phyloP scores from a whole-genome alignment of 2,113 vertebrate genomes.

The Pao palembangensis region DNA sequence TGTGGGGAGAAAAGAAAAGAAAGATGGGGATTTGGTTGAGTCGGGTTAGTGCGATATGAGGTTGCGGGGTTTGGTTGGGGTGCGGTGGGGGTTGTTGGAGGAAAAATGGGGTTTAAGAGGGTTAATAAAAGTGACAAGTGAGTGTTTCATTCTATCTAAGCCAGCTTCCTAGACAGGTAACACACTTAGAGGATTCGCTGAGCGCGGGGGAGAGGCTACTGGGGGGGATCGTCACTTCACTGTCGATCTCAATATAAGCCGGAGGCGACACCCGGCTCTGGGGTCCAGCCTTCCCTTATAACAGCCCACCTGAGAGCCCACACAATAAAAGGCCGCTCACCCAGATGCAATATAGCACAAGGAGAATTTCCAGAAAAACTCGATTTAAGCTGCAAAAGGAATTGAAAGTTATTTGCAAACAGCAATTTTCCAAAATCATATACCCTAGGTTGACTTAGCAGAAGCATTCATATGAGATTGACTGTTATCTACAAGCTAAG shows the following conservation, averaged over 20 bases:
- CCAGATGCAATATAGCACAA: constrained; percentile 63
- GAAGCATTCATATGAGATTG: constrained; percentile 66
- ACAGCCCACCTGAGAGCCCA: constrained; percentile 64
- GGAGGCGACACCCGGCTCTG: constrained; percentile 62
- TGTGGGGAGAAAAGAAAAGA: constrained; percentile 58
- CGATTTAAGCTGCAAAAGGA: constrained; percentile 60
- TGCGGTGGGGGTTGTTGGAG: not conserved
- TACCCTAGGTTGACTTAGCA: constrained; percentile 63
- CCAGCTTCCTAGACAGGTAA: constrained; percentile 69
- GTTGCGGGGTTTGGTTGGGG: constrained; percentile 38
- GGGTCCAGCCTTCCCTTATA: constrained; percentile 62
- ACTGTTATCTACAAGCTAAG: constrained; percentile 64
- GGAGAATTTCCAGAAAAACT: constrained; percentile 68
- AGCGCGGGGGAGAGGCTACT: constrained; percentile 63
- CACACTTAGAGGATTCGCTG: constrained; percentile 72
- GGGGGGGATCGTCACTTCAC: constrained; percentile 54
- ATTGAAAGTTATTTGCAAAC: constrained; percentile 75
- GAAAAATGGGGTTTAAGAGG: constrained; percentile 56
- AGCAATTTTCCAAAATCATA: constrained; percentile 67
- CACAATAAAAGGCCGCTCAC: constrained; percentile 68
- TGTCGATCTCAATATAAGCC: constrained; percentile 74
- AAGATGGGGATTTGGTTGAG: constrained; percentile 44
- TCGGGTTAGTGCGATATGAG: constrained; percentile 34
- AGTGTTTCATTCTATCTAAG: constrained; percentile 74
- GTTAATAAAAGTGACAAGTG: constrained; percentile 76